Percentiles rank a stretch among this genome's conserved stretches.
phyloP scores from a whole-genome alignment of 2,113 vertebrate species.

The Anseranas semipalmata region DNA sequence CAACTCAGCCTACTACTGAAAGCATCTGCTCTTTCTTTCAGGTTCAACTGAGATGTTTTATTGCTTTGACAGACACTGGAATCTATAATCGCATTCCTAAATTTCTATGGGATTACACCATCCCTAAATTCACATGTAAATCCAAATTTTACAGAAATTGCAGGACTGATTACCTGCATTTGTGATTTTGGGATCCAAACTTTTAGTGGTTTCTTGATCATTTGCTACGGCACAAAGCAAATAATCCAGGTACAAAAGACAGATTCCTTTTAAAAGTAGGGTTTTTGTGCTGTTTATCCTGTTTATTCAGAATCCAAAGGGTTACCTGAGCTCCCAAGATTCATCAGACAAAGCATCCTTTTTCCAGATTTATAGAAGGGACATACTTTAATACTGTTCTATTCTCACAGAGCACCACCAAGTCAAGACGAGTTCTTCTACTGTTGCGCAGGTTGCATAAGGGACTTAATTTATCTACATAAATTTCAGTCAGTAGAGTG shows the following conservation, averaged over 20 bases:
- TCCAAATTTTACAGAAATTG: background rate
- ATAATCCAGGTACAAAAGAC: background rate
- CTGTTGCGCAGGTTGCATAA: background rate
- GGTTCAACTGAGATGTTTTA: background rate
- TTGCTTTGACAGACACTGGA: background rate
- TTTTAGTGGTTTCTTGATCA: background rate
- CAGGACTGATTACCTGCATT: background rate
- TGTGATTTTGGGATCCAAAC: background rate
- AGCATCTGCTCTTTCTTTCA: background rate
- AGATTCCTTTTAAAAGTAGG: background rate
- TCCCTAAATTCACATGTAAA: background rate
- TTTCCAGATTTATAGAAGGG: background rate
- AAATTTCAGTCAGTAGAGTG: background rate
- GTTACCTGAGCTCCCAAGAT: background rate
- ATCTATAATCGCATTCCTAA: background rate
- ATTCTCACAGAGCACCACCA: background rate
- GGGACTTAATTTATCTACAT: background rate
- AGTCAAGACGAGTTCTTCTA: background rate
- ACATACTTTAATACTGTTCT: background rate
- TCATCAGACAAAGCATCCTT: background rate
- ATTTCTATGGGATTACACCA: background rate
- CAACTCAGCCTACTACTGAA: background rate
- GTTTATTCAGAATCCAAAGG: background rate
- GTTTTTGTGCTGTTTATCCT: background rate
- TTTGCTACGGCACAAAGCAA: background rate